Evolutionary conservation across 2,113 vertebrate species (phyloP).

Genomic region (Pygoscelis adeliae): DNA sequence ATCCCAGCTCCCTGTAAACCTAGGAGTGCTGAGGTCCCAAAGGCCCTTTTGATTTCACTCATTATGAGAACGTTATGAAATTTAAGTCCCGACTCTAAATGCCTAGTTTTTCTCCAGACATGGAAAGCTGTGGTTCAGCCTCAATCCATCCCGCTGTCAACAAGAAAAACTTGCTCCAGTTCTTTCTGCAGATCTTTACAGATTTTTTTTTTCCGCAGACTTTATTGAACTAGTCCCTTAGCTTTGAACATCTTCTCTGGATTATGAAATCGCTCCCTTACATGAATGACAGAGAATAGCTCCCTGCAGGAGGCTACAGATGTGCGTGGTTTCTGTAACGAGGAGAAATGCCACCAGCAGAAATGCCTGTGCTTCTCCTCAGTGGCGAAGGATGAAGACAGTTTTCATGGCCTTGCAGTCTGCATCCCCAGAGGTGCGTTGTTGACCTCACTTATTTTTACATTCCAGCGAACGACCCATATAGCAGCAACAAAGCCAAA

Average conservation of each 20-base stretch:
- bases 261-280: not conserved
- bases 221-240: not conserved
- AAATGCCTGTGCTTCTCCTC: not conserved
- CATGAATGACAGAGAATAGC: not conserved
- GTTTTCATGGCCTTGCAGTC: not conserved
- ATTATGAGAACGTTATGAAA: not conserved
- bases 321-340: not conserved
- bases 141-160: not conserved
- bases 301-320: not conserved
- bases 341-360: not conserved
- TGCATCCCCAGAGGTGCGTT: not conserved
- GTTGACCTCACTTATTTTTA: not conserved
- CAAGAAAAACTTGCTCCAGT: not conserved
- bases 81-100: not conserved
- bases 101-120: not conserved
- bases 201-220: not conserved
- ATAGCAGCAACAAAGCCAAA: not conserved
- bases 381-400: not conserved
- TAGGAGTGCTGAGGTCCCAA: not conserved
- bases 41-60: not conserved
- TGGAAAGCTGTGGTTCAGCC: not conserved
- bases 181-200: not conserved
- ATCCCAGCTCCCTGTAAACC: not conserved
- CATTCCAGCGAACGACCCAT: not conserved
- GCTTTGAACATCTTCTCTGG: not conserved